Percentiles rank a stretch among this genome's conserved stretches.
Conservation (phyloP, 1,140 invertebrate genomes). For the Euborellia annulipes region DNA sequence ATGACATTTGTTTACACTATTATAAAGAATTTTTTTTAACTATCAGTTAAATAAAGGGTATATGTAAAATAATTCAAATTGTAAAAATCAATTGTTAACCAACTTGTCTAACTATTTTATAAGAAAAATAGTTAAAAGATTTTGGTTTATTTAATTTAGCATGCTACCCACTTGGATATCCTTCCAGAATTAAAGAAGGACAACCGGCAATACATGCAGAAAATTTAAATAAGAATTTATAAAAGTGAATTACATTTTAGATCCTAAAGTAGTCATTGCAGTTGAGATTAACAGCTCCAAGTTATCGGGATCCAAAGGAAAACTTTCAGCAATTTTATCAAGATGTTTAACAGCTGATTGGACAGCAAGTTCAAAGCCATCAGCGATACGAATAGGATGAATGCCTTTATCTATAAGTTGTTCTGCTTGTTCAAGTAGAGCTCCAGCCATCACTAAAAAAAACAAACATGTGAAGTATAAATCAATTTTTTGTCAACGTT, state of each 20-base stretch:
- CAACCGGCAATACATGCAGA: background rate
- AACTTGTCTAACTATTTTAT: too few species aligned
- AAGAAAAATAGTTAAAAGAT: too few species aligned
- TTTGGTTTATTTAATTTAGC: too few species aligned
- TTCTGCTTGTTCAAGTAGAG: slow-evolving; percentile 90
- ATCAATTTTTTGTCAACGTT: too few species aligned
- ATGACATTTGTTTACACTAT: slow-evolving; percentile 69
- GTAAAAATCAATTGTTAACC: too few species aligned
- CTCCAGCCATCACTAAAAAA: slow-evolving; percentile 59
- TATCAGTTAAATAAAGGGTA: too few species aligned
- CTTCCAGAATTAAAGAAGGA: too few species aligned
- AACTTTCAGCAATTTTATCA: slow-evolving; percentile 76
- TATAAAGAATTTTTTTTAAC: too few species aligned
- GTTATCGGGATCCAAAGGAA: slow-evolving; percentile 68
- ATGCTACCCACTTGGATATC: too few species aligned
- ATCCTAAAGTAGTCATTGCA: slow-evolving; percentile 96
- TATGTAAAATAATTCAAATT: too few species aligned
- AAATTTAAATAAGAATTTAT: background rate
- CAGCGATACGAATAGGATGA: slow-evolving; percentile 96
- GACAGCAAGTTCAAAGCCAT: slow-evolving; percentile 96
- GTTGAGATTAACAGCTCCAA: slow-evolving; percentile 81
- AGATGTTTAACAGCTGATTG: slow-evolving; percentile 76
- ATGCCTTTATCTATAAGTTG: slow-evolving; percentile 88
- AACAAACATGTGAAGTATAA: too few species aligned
- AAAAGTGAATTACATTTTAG: slow-evolving; percentile 69